Evolutionary conservation across 2,888 invertebrate genomes (phyloP), one percentile per base, ranked within the genome.

Genomic region (Pyrochroa serraticornis): DNA sequence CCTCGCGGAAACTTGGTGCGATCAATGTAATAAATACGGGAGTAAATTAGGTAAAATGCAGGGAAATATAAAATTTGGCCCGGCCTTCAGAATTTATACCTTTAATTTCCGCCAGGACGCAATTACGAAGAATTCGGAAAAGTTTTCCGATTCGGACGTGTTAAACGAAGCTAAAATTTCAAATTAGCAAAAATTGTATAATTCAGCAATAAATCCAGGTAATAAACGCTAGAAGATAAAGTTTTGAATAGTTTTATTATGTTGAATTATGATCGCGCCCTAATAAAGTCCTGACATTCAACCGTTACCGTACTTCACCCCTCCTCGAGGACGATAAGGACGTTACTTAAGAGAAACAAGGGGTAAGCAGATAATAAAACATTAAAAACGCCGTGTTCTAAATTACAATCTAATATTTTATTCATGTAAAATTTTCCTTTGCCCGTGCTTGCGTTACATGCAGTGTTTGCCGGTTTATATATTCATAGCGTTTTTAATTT

Each of bases 101-200:
- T 64, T 67, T 66, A 67, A 70, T 70, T 68, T 70, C 69, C 68
- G 60, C 50, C 48, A 59, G 66, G 66, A 68, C 60, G 63, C 64
- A 67, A 68, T 68, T 68, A 68, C 63, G 54, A 66, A 62, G 62
- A 58, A 62, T 60, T 67, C 62, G 56, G 50, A 62, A 67, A 69
- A 67, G 62, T 69, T 69, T 63, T 57, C 58, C 31, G 39, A 50
- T 50, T 42, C 31, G 42, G 9, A 14, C 37, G 6, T 22, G 34
- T 38, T 31, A 32, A 32, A 38, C 53, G 8, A 38, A 52, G 10
- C 32, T 38, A 14, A 43, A 54, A 54, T 49, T 53, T 54, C 54
- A 58, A 58, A 57, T 57, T 57, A 51, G 50, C 9, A 33, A 32
- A 52, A 58, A 58, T 54, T 53, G 43, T 58, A 53, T 45, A 53